phyloP scores from a whole-genome alignment of 2,113 vertebrate species.

The Pteropus alecto region DNA sequence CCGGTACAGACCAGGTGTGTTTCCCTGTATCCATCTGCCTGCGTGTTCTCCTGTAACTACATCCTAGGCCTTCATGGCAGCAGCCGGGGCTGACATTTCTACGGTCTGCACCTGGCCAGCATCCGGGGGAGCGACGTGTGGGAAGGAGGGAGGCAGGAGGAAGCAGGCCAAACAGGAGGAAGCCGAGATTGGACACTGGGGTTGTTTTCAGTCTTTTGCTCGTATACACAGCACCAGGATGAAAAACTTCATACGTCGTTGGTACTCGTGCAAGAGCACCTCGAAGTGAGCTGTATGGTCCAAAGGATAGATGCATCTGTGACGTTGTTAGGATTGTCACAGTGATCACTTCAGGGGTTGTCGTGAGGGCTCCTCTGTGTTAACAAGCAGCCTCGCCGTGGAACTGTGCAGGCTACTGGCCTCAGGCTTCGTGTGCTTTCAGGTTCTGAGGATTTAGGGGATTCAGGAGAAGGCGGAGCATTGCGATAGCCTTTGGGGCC shows the following conservation, averaged over 20 bases:
- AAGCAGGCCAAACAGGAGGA: not conserved
- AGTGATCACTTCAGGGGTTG: not conserved
- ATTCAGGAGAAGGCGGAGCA: not conserved
- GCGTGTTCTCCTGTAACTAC: not conserved
- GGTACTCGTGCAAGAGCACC: not conserved
- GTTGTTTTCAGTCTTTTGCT: not conserved
- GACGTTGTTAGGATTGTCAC: not conserved
- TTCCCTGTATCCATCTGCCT: not conserved
- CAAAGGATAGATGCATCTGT: not conserved
- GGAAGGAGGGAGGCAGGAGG: too few relatives aligned
- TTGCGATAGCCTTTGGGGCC: not conserved
- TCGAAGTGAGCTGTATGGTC: too few relatives aligned
- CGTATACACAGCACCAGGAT: not conserved
- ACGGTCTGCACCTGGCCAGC: not conserved
- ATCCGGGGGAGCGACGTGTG: not conserved
- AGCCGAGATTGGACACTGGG: not conserved
- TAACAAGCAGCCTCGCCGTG: not conserved
- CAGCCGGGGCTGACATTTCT: not conserved
- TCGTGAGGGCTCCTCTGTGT: not conserved
- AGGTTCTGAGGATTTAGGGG: not conserved
- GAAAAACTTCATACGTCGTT: not conserved
- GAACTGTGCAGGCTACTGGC: not conserved
- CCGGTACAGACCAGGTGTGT: fast-evolving
- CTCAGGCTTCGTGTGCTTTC: not conserved
- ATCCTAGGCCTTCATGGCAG: fast-evolving